Base-by-base conservation (phyloP, 2,888 invertebrate species). In the Sarcophaga rosellei region DNA sequence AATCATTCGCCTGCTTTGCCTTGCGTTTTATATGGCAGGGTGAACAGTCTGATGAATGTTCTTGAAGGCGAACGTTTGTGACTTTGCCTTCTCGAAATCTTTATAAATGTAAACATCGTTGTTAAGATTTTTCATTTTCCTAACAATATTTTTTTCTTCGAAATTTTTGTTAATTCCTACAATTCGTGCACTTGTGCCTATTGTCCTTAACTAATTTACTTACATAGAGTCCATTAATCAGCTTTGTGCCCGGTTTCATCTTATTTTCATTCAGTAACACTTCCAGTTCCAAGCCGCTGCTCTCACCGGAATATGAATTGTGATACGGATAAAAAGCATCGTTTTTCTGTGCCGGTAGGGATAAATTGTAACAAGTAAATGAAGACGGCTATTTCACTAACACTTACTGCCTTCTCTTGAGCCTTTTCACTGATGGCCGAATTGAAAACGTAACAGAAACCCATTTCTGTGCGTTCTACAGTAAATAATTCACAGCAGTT, bases 391-490 rank as follows among this genome's bases (percentile, higher is more conserved):
- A 2, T 45, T 2, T 17, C 59, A 44, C 57, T 5, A 8, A 1
- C 2, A 85, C 90, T 80, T 74, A 91, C 92, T 75, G 69, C 75
- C 2, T 88, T 88, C 3, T 88, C 63, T 4, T 74, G 86, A 62
- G 82, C 78, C n/a, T 83, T 66, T 23, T 65, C 35, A 83, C 90
- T 90, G 1, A 92, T 85, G 6, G 79, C 91, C 11, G 94, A 93
- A 89, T 94, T 94, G 89, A 94, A 94, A 0, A 93, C 90, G 88
- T 93, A 93, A 87, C 94, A 94, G 75, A 92, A 91, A 4, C 94
- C 94, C 80, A 92, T 89, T 82, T 94, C 94, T 2, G 94, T 94
- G 81, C 91, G 92, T 86, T 94, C 93, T 35, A 92, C 73, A 57
- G 92, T 92, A 79, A 94, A 94, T 25, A 94, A 88, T 2, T 93